phyloP scores from a whole-genome alignment of 2,888 invertebrate species.

The Limulus polyphemus region DNA sequence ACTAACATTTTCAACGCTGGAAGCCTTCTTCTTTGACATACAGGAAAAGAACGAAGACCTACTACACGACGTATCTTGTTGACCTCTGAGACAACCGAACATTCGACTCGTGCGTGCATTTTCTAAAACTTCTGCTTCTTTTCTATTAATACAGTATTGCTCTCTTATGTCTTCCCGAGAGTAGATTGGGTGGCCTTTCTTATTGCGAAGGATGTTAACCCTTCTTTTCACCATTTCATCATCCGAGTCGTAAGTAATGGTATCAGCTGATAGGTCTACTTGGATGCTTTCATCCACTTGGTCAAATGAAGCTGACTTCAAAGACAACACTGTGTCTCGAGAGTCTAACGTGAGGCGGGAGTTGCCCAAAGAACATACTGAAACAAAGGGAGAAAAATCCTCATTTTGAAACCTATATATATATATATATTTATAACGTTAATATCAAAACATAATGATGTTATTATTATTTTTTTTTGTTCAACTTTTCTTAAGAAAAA shows the following conservation, averaged over 20 bases:
- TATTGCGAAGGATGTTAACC: constrained; percentile 22
- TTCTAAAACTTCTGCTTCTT: constrained; percentile 43
- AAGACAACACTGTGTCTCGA: constrained; percentile 16
- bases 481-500: too few species aligned
- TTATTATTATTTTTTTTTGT: too few species aligned
- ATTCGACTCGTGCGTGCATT: constrained; percentile 19
- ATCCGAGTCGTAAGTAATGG: constrained; percentile 61
- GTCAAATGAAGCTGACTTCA: constrained; percentile 16
- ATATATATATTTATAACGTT: too few species aligned
- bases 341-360: constrained; percentile 21
- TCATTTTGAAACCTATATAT: too few species aligned
- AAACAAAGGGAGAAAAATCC: too few species aligned
- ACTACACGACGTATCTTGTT: constrained; percentile 20
- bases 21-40: constrained; percentile 17
- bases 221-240: constrained; percentile 59
- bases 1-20: constrained; percentile 17
- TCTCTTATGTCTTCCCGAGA: constrained; percentile 77
- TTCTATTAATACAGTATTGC: constrained; percentile 85
- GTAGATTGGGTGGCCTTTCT: constrained; percentile 43
- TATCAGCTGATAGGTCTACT: constrained; percentile 52
- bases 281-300: constrained; percentile 24
- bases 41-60: constrained; percentile 24
- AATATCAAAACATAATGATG: too few species aligned
- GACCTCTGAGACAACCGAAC: constrained; percentile 23
- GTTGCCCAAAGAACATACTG: constrained; percentile 15